Conservation (phyloP, 2,797 vertebrate genomes). For the Rachycentron canadum region DNA sequence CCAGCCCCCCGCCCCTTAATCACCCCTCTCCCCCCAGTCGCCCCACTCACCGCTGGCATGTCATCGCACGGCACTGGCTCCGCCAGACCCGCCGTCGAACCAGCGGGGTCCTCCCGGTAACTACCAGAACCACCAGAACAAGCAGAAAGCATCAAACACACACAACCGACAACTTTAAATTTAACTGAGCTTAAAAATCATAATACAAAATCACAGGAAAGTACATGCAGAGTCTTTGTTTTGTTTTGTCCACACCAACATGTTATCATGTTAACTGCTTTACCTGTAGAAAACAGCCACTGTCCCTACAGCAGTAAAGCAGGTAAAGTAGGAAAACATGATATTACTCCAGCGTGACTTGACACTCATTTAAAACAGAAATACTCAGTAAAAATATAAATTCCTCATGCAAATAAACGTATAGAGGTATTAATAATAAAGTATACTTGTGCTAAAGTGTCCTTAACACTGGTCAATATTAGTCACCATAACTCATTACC, state of each 20-base stretch:
- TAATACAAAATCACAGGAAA: background rate
- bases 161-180: background rate
- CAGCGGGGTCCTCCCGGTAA: conserved; percentile 86
- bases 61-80: conserved; percentile 87
- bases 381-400: no score
- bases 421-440: background rate
- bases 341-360: no score
- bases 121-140: conserved; percentile 71
- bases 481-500: background rate
- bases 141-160: conserved; percentile 29
- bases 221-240: no score
- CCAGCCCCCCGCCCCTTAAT: conserved; percentile 64
- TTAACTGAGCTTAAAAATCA: background rate
- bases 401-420: background rate
- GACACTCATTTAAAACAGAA: no score
- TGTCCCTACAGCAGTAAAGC: no score
- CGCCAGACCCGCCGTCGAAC: conserved; percentile 85
- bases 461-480: background rate
- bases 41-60: conserved; percentile 85
- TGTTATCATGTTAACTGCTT: background rate
- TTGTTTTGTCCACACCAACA: background rate
- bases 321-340: no score
- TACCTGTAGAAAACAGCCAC: background rate
- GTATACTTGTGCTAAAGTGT: background rate
- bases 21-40: conserved; percentile 78